Base-by-base conservation (phyloP, 2,113 vertebrate species). In the Engraulis encrasicolus region DNA sequence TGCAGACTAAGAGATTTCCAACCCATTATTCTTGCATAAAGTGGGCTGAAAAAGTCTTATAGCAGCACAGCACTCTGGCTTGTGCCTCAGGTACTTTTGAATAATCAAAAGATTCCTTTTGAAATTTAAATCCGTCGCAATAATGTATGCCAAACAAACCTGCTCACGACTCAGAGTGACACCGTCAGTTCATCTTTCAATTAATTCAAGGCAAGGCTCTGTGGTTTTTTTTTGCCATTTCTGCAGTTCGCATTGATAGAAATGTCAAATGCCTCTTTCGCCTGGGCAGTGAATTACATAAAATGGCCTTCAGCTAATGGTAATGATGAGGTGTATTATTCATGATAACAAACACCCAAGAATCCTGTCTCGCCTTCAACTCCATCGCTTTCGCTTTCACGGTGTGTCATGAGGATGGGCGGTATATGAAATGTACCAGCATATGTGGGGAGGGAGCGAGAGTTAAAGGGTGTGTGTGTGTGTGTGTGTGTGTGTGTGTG, bases 281-380 rank as follows among this genome's bases (percentile, higher is more conserved):
- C 6, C 7, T 66, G n/a, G 23, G 58, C 34, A 31, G 2, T 74
- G 14, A 31, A 74, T 36, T 18, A 74, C 17, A 34, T 17, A 74
- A 36, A 34, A 74, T 74, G 66, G 27, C 66, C 66, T 66, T 66
- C 58, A 34, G 66, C 66, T 74, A 74, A 74, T 74, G 27, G 11
- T 34, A 31, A 74, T 18, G 54, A 58, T n/a, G 6, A n/a, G 23
- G 66, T 74, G 66, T 74, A 34, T 74, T 81, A 54, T 81, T 12
- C 36, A 37, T 37, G 9, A 38, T 58, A 20, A 81, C 50, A 50
- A 23, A 81, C 45, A 19, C 45, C 81, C 88, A 88, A 86, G 78
- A 89, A 88, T 83, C 82, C 61, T 31, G 7, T 12, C 23, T 27
- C 58, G 11, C 23, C 27, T 45, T 45, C 40, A 9, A 3, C 40